These are phyloP conservation scores for Scortum barcoo DNA, from an alignment of 2,113 vertebrate genomes.

Conservation along the genomic window DNA sequence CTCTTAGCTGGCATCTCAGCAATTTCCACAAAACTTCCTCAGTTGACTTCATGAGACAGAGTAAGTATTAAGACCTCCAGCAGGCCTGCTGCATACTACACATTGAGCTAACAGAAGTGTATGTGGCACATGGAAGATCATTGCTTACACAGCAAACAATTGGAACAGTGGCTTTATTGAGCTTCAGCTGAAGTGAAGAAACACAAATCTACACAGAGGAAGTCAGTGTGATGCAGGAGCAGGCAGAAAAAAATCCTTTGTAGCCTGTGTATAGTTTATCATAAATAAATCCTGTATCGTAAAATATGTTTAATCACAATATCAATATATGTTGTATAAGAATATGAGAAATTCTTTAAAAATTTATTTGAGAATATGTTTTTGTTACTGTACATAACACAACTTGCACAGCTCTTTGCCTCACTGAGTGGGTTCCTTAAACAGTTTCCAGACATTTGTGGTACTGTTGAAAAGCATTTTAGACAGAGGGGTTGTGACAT, in stretches of 20 bases:
- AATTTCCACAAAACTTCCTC: background rate
- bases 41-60: background rate
- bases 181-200: background rate
- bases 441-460: background rate
- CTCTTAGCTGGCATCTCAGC: background rate
- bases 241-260: background rate
- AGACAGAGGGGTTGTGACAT: background rate
- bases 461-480: background rate
- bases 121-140: background rate
- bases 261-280: no score
- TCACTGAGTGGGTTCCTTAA: background rate
- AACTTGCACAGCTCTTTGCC: background rate
- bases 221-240: background rate
- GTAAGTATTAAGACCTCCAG: background rate
- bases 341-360: no score
- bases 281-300: background rate
- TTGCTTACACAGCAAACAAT: slow-evolving; percentile 6
- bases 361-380: no score
- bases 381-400: background rate
- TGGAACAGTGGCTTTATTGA: background rate
- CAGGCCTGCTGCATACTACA: background rate
- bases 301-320: background rate
- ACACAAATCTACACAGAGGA: background rate
- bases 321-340: background rate
- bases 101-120: background rate